Evolutionary conservation across 2,113 vertebrate species (phyloP).

Genomic region (Gavia stellata): DNA sequence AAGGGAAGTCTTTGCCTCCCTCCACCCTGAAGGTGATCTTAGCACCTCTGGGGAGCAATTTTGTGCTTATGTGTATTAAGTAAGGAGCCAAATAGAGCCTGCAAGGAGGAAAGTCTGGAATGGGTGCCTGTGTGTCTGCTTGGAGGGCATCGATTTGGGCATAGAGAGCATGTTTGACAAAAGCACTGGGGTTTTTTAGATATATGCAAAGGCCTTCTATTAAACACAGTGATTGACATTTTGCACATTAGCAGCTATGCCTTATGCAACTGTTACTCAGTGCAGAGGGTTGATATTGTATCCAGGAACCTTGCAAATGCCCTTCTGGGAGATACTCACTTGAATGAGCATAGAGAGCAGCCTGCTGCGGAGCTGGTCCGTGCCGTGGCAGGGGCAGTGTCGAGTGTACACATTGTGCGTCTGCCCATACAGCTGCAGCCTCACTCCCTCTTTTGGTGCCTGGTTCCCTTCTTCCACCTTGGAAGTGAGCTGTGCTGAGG

Average conservation of each 20-base stretch:
- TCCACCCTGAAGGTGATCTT: background rate
- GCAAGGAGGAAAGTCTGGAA: background rate
- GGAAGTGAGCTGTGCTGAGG: background rate
- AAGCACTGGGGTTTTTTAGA: background rate
- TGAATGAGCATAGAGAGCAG: slow-evolving; percentile 1
- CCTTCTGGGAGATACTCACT: background rate
- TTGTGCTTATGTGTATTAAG: background rate
- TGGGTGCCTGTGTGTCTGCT: background rate
- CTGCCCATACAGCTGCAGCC: slow-evolving; percentile 31
- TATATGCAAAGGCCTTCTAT: background rate
- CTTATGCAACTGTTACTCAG: background rate
- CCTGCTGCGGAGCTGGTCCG: background rate
- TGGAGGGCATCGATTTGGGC: background rate
- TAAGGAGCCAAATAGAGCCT: background rate
- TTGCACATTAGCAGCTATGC: background rate
- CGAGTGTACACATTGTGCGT: background rate
- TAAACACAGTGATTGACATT: background rate
- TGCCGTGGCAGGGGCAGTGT: background rate
- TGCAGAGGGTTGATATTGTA: background rate
- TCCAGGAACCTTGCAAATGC: background rate
- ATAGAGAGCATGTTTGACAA: background rate
- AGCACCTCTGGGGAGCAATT: background rate
- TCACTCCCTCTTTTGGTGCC: background rate
- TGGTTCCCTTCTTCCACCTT: background rate
- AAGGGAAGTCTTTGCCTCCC: background rate